Percentiles rank a stretch among this genome's conserved stretches.
These are phyloP conservation scores for Calliphora vicina DNA, from an alignment of 1,140 invertebrate species.

Conservation along the genomic window DNA sequence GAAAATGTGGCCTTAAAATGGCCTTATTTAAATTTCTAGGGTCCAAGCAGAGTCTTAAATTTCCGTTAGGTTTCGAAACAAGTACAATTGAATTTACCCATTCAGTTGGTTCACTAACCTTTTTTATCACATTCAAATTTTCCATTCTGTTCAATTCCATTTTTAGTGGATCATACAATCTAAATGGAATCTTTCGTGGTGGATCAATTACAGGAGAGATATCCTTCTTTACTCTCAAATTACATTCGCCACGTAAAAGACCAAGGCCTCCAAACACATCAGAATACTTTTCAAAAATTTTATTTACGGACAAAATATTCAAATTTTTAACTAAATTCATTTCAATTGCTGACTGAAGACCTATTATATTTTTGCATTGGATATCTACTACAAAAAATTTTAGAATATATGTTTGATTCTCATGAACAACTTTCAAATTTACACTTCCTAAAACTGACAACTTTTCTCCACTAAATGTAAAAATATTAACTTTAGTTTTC, in stretches of 20 bases:
- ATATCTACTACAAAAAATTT: conserved; percentile 15
- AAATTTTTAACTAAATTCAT: conserved; percentile 21
- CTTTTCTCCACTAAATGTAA: no score
- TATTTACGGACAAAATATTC: no score
- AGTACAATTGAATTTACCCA: conserved; percentile 52
- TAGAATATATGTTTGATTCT: no score
- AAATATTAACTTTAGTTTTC: no score
- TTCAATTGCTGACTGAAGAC: conserved; percentile 14
- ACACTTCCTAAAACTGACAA: no score
- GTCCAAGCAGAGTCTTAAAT: conserved; percentile 63
- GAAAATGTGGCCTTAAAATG: conserved; percentile 61
- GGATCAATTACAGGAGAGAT: conserved; percentile 46
- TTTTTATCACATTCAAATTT: conserved; percentile 49
- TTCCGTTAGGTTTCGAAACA: conserved; percentile 46
- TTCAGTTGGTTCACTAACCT: conserved; percentile 54
- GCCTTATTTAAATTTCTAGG: conserved; percentile 64
- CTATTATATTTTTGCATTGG: conserved; percentile 36
- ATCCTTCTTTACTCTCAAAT: no score
- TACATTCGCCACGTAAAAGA: no score
- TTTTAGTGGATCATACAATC: conserved; percentile 52
- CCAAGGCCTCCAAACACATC: no score
- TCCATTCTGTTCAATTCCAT: conserved; percentile 48
- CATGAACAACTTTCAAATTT: no score
- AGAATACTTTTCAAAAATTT: no score
- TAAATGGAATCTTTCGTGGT: conserved; percentile 56